A percentile compares a stretch with the other conserved stretches of the same genome.
Evolutionary conservation across 2,113 vertebrate species (phyloP).

Genomic region (Lynx canadensis): DNA sequence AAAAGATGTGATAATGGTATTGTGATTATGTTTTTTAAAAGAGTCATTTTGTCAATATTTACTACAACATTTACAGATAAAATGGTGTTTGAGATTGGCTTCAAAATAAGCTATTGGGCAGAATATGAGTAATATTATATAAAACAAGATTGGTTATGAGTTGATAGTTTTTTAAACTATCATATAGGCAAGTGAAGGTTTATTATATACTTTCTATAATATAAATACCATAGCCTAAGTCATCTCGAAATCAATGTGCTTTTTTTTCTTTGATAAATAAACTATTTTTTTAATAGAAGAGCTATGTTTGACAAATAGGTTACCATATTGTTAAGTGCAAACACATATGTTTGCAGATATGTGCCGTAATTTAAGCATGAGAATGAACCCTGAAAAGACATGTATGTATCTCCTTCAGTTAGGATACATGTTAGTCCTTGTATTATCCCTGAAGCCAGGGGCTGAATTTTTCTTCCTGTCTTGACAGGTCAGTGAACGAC

Average conservation of each 20-base stretch:
- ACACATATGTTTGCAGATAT: background rate
- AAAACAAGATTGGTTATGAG: background rate
- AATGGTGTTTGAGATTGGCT: background rate
- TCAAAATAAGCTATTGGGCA: background rate
- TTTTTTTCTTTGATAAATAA: constrained; percentile 8
- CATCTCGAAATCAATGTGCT: background rate
- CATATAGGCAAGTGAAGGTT: background rate
- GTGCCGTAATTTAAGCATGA: background rate
- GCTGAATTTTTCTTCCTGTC: constrained; percentile 24
- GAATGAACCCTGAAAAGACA: background rate
- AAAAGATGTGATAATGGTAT: background rate
- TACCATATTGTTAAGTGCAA: background rate
- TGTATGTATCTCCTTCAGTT: background rate
- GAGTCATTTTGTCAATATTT: background rate
- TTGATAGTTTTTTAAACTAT: background rate
- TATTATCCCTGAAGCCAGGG: background rate
- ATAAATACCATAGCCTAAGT: background rate
- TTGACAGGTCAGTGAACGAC: constrained; percentile 88
- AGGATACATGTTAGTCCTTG: background rate
- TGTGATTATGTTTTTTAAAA: background rate
- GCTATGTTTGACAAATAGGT: background rate
- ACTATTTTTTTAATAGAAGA: background rate
- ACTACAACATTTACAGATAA: background rate
- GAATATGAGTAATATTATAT: background rate
- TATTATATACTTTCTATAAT: background rate